Evolutionary conservation across 1,140 invertebrate species (phyloP).

Genomic region (Cydia pomonella): DNA sequence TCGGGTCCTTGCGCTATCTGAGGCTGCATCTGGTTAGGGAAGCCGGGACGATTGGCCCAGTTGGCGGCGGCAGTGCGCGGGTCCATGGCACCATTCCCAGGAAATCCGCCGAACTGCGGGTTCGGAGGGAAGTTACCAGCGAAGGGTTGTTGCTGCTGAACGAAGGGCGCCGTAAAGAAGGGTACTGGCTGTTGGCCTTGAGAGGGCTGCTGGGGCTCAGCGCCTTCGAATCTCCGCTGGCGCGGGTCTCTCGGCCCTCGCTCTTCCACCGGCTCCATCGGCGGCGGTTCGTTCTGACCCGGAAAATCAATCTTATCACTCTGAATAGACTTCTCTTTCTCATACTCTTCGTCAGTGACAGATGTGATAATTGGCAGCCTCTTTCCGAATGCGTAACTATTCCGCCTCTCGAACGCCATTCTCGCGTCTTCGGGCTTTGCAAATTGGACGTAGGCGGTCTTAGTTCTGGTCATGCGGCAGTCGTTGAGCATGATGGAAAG

Average conservation of each 20-base stretch:
- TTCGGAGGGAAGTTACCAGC: slow-evolving; percentile 41
- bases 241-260: slow-evolving; percentile 61
- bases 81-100: slow-evolving; percentile 48
- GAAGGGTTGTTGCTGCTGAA: slow-evolving; percentile 48
- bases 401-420: slow-evolving; percentile 80
- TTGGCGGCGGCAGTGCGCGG: slow-evolving; percentile 57
- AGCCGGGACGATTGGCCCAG: slow-evolving; percentile 53
- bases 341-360: slow-evolving; percentile 57
- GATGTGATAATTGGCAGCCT: slow-evolving; percentile 53
- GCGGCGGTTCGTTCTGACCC: slow-evolving; percentile 14
- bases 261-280: slow-evolving; percentile 41
- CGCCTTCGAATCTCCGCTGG: slow-evolving; percentile 56
- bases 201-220: slow-evolving; percentile 32
- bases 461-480: slow-evolving; percentile 81
- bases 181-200: slow-evolving; percentile 39
- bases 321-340: slow-evolving; percentile 56
- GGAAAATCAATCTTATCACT: slow-evolving; percentile 41
- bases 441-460: slow-evolving; percentile 88
- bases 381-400: slow-evolving; percentile 60
- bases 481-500: slow-evolving; percentile 85
- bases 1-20: slow-evolving; percentile 40
- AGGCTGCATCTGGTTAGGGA: slow-evolving; percentile 45
- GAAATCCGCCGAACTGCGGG: slow-evolving; percentile 56
- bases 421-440: slow-evolving; percentile 85
- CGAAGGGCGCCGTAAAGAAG: slow-evolving; percentile 55